Conservation (phyloP, 1,140 invertebrate species). For the Atta colombica region DNA sequence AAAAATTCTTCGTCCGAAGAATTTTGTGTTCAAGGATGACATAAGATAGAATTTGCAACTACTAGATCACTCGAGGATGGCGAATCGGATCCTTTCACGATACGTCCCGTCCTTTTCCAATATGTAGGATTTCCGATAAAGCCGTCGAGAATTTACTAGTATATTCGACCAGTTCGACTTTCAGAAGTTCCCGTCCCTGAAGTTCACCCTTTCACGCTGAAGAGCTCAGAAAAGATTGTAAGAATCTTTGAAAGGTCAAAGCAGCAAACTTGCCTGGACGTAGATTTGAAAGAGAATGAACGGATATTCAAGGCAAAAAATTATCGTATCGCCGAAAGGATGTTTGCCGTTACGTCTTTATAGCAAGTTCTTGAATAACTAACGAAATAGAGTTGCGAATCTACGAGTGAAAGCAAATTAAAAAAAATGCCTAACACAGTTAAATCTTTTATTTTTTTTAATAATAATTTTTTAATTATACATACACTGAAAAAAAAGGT, state of each 20-base stretch:
- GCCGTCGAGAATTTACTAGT: slow-evolving; percentile 70
- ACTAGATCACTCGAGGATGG: slow-evolving; percentile 1
- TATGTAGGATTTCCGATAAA: slow-evolving; percentile 72
- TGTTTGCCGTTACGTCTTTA: slow-evolving; percentile 21
- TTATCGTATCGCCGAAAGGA: neutral
- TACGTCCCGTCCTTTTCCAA: slow-evolving; percentile 61
- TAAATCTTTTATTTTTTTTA: slow-evolving; percentile 12
- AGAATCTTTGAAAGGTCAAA: slow-evolving; percentile 72
- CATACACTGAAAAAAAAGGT: neutral
- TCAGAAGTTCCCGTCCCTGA: slow-evolving; percentile 70
- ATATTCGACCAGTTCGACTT: slow-evolving; percentile 72
- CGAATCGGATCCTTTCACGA: slow-evolving; percentile 64
- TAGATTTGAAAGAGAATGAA: slow-evolving; percentile 28
- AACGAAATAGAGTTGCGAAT: slow-evolving; percentile 22
- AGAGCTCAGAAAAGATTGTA: slow-evolving; percentile 57
- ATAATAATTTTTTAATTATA: slow-evolving; percentile 6
- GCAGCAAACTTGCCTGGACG: slow-evolving; percentile 52
- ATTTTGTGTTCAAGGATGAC: slow-evolving; percentile 50
- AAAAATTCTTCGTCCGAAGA: slow-evolving; percentile 45
- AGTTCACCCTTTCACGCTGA: slow-evolving; percentile 75
- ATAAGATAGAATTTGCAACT: slow-evolving; percentile 30
- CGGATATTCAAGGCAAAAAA: slow-evolving; percentile 3
- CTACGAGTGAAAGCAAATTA: neutral
- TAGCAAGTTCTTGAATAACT: neutral
- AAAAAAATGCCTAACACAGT: neutral